Base-by-base conservation (phyloP, 2,888 invertebrate species). In the Eupithecia insigniata region DNA sequence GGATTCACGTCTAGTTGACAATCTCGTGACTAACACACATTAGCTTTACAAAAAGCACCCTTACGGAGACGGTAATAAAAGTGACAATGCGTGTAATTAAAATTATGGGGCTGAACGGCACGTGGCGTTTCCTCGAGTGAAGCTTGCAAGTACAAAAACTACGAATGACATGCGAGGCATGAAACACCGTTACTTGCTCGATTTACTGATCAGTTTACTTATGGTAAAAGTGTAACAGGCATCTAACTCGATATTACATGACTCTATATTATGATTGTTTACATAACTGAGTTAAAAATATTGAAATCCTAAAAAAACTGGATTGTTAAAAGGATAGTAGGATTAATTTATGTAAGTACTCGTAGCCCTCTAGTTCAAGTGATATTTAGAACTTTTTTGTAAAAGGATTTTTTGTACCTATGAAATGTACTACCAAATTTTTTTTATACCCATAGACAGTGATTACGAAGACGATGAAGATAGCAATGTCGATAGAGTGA, bases 21-120 rank as follows among this genome's bases (percentile, higher is more conserved):
- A 87, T 88, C 85, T 83, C 83, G 84, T 90, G 90, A 90, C 87
- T 89, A 89, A 88, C 87, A 89, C 85, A 85, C 86, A 85, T 84
- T 85, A 85, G 80, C 64, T 71, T 68, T 80, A 71, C 78, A 77
- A 79, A 79, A 78, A 76, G 34, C 74, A 76, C 79, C 69, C 68
- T 80, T 82, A 79, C 51, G 60, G 60, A 28, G 43, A 68, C 58
- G 16, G 68, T 34, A 69, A 76, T 79, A 79, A 80, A 69, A 78
- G 66, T 74, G 76, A 78, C 81, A 78, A 77, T 79, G 66, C 60
- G 76, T 75, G 66, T 76, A 71, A 69, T 73, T 76, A 70, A 71
- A 76, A 70, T 73, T 77, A 77, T 73, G 81, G 75, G 82, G 81
- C 76, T 78, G 76, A 81, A 80, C 81, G 81, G 83, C 89, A 87